Evolutionary conservation across 53 echinoderm and acorn worm genomes (phyloP).

Genomic region (Holothuria scabra): DNA sequence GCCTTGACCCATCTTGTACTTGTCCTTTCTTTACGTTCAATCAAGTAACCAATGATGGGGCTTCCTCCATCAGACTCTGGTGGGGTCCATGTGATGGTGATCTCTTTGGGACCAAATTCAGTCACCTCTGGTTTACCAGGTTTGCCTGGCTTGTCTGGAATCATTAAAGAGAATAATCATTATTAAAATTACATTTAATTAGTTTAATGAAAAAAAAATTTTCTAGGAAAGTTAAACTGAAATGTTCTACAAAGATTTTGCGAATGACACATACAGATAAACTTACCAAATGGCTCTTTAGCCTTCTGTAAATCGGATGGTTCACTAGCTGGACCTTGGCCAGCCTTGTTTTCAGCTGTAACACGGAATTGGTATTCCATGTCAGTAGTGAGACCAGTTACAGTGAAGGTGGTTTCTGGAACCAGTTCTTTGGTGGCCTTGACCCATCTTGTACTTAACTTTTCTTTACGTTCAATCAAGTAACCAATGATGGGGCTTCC

Average conservation of each 20-base stretch:
- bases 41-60: slow-evolving; percentile 83
- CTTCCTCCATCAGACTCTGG: slow-evolving; percentile 94
- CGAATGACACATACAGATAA: not conserved
- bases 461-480: slow-evolving; percentile 79
- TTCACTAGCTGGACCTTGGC: slow-evolving; percentile 85
- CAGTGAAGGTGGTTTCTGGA: slow-evolving; percentile 69
- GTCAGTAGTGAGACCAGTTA: slow-evolving; percentile 72
- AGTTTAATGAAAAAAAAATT: too few species aligned
- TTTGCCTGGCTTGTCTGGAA: slow-evolving; percentile 56
- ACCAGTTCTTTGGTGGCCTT: slow-evolving; percentile 62
- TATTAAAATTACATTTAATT: too few species aligned
- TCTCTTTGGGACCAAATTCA: slow-evolving; percentile 75
- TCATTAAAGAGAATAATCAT: too few species aligned
- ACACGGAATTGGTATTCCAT: slow-evolving; percentile 92
- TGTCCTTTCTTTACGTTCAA: slow-evolving; percentile 86
- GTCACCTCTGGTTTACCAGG: slow-evolving; percentile 84
- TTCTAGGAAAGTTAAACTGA: too few species aligned
- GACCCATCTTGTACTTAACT: slow-evolving; percentile 77
- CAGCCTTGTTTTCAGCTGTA: slow-evolving; percentile 87
- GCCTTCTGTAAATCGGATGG: slow-evolving; percentile 78
- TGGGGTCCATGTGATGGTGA: slow-evolving; percentile 84
- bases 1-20: slow-evolving; percentile 81
- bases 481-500: slow-evolving; percentile 81
- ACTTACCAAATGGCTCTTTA: slow-evolving; percentile 92
- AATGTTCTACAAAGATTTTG: too few species aligned